Base-by-base conservation (phyloP, 2,888 invertebrate genomes). In the Pegoplata infirma region DNA sequence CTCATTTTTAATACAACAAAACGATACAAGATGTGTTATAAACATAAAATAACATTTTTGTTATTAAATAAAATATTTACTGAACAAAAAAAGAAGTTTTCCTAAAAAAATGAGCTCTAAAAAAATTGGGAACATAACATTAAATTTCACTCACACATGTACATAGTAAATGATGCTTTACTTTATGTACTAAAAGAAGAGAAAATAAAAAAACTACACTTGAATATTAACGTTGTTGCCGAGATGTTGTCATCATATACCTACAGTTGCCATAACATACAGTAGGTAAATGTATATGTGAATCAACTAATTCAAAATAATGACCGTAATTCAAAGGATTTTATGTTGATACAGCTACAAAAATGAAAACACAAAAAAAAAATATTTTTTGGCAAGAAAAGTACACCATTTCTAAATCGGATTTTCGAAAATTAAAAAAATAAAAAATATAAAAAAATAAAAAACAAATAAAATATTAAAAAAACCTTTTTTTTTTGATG, bases 291-390 rank as follows among this genome's bases (percentile, higher is more conserved):
- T 6, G 21, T 25, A 14, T 74, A 47, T 67, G 61, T 74, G 67
- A 59, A 64, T 55, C 56, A 73, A 77, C 77, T 77, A 77, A 77
- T 77, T 77, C 77, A 77, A 77, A 77, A 77, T 77, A 77, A 77
- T 77, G 77, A 68, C 72, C 77, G 67, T 77, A 77, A 77, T 77
- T 77, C 72, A 77, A 77, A 77, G 72, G 68, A 77, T 77, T 77
- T 77, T 77, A 73, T 77, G 68, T 58, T 58, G 63, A 64, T 63
- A 68, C 68, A 68, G 56, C 67, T 63, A 68, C 61, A 63, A 68
- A 69, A 77, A 63, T 68, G 68, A 64, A 67, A 77, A 58, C 68
- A 68, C 55, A 12, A 71, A 59, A 71, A 56, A 49, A 14, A 19
- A 19, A 25, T 40, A 12, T 40, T 0, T n/a, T 40, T 40, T 40